Conservation (phyloP, 2,888 invertebrate species). For the Cyclophora albipunctata region DNA sequence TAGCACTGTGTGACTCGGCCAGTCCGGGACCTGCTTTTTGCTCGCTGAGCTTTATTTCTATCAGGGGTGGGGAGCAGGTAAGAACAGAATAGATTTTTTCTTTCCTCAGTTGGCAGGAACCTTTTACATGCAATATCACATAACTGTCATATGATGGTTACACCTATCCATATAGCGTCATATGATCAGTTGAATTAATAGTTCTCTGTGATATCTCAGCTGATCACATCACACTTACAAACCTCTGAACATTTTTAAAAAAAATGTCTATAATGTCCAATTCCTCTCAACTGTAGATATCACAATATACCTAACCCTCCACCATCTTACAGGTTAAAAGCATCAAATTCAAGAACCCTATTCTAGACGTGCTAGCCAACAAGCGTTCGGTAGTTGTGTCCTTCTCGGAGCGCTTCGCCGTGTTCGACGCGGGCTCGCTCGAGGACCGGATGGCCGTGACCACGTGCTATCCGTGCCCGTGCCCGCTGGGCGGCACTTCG, state of each 20-base stretch:
- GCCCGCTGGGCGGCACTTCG: slow-evolving; percentile 73
- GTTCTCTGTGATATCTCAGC: too few species aligned
- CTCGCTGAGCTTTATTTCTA: slow-evolving; percentile 88
- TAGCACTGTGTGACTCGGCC: slow-evolving; percentile 92
- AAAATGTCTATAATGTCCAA: too few species aligned
- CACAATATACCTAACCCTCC: neutral
- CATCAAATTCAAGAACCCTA: slow-evolving; percentile 93
- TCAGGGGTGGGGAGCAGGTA: slow-evolving; percentile 87
- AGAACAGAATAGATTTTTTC: slow-evolving; percentile 7
- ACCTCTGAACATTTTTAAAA: too few species aligned
- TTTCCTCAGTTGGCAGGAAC: too few species aligned
- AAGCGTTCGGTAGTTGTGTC: slow-evolving; percentile 90
- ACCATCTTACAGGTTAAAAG: slow-evolving; percentile 79
- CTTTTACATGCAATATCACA: too few species aligned
- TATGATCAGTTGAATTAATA: too few species aligned
- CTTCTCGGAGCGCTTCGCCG: slow-evolving; percentile 91
- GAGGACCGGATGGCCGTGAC: slow-evolving; percentile 92
- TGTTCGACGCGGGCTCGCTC: slow-evolving; percentile 91
- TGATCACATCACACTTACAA: too few species aligned
- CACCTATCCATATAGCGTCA: too few species aligned
- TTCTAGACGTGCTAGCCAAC: slow-evolving; percentile 92
- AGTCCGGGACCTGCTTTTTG: slow-evolving; percentile 86
- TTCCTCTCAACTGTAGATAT: too few species aligned
- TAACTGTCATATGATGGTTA: too few species aligned
- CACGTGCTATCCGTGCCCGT: slow-evolving; percentile 91